Percentiles rank a stretch among this genome's conserved stretches.
Evolutionary conservation across 2,797 vertebrate species (phyloP).

Genomic region (Neolamprologus multifasciatus): DNA sequence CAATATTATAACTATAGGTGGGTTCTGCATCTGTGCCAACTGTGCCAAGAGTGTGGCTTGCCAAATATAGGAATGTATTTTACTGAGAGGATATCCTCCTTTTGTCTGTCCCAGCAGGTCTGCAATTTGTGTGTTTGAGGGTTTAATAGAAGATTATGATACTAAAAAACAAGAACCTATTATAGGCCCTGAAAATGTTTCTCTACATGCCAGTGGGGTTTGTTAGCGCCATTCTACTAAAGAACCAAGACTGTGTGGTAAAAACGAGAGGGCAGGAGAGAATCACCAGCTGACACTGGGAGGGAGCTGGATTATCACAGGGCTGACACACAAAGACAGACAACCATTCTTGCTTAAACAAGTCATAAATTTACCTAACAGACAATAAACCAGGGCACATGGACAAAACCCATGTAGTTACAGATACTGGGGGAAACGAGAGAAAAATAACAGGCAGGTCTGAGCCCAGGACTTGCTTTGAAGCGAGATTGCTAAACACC

Average conservation of each 20-base stretch:
- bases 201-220: not conserved
- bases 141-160: not conserved
- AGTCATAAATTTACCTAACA: not conserved
- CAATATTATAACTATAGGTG: not conserved
- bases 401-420: not conserved
- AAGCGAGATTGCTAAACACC: not conserved
- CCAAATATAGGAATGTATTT: constrained; percentile 18
- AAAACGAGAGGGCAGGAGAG: not conserved
- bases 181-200: not conserved
- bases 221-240: not conserved
- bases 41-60: constrained; percentile 46
- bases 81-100: constrained; percentile 46
- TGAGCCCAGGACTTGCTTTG: not conserved
- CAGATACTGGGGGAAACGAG: not conserved
- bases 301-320: not conserved
- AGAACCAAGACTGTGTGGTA: not conserved
- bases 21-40: constrained; percentile 16
- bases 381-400: not conserved
- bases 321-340: not conserved
- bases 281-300: not conserved
- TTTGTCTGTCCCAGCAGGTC: constrained; percentile 26
- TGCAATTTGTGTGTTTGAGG: not conserved
- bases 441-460: not conserved
- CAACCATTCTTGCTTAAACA: not conserved
- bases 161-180: not conserved